phyloP scores from a whole-genome alignment of 2,888 invertebrate species.

The Syrphus vitripennis region DNA sequence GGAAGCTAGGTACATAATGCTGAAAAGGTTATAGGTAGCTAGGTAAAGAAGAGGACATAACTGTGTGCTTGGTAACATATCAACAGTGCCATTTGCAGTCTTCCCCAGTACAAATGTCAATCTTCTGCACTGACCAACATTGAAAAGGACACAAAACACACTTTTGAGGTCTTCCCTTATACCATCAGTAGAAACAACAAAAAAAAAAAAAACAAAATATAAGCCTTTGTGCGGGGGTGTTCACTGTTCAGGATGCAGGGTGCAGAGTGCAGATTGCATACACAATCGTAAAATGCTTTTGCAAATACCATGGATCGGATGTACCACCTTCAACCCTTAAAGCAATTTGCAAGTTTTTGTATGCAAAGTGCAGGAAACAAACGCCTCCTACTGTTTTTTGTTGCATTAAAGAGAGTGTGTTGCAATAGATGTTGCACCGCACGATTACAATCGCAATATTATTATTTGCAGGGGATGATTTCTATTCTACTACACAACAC shows the following conservation, averaged over 20 bases:
- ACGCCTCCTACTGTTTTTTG: slow-evolving; percentile 25
- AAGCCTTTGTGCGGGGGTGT: slow-evolving; percentile 21
- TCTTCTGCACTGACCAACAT: slow-evolving; percentile 61
- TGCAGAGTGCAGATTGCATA: slow-evolving; percentile 18
- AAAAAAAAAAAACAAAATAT: neutral
- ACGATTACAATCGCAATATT: slow-evolving; percentile 46
- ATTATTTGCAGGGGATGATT: slow-evolving; percentile 51
- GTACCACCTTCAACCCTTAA: slow-evolving; percentile 15
- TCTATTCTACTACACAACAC: neutral
- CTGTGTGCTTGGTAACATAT: slow-evolving; percentile 32
- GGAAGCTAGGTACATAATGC: neutral
- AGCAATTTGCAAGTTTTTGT: slow-evolving; percentile 47
- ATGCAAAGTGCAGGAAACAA: slow-evolving; percentile 54
- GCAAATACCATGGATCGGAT: slow-evolving; percentile 21
- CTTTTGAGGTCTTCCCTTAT: slow-evolving; percentile 48
- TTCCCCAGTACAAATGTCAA: slow-evolving; percentile 37
- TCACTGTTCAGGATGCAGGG: neutral
- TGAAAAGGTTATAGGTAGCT: neutral
- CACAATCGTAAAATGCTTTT: slow-evolving; percentile 13
- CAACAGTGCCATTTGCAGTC: slow-evolving; percentile 64
- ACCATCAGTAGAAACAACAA: slow-evolving; percentile 14
- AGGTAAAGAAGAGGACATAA: neutral
- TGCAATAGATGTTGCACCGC: slow-evolving; percentile 40
- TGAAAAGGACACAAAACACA: slow-evolving; percentile 49
- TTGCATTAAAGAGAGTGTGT: slow-evolving; percentile 35